These are phyloP conservation scores for Tetropium fuscum DNA, from an alignment of 2,888 invertebrate species.

Conservation along the genomic window DNA sequence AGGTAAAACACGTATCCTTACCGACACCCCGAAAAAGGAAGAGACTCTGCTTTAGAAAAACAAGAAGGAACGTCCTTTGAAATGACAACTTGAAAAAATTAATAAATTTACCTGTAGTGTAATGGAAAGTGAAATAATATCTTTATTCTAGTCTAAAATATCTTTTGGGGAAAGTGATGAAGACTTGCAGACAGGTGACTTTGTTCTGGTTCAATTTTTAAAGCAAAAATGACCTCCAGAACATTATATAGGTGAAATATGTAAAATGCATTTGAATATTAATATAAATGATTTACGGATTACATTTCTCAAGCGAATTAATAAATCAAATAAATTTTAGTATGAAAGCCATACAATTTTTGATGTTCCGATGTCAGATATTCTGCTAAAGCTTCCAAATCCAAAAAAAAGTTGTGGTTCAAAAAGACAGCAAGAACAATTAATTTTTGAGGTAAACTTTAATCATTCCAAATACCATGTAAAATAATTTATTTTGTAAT, in stretches of 20 bases:
- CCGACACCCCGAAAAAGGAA: too few relatives aligned
- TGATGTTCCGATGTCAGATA: background rate
- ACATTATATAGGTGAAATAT: slow-evolving; percentile 11
- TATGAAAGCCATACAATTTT: slow-evolving; percentile 1
- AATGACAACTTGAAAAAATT: too few relatives aligned
- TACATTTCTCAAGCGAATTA: slow-evolving; percentile 5
- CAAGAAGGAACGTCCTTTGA: too few relatives aligned
- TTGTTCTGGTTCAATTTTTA: background rate
- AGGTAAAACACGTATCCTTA: too few relatives aligned
- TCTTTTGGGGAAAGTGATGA: slow-evolving; percentile 1
- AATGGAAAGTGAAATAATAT: background rate
- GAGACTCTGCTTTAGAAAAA: too few relatives aligned
- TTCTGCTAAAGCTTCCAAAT: slow-evolving; percentile 3
- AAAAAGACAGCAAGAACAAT: slow-evolving; percentile 2
- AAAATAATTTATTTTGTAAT: background rate
- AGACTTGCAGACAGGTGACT: background rate
- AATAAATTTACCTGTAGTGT: background rate
- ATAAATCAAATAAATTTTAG: slow-evolving; percentile 2
- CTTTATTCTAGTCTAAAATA: background rate
- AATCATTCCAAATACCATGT: slow-evolving; percentile 3
- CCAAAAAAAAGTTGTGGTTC: background rate
- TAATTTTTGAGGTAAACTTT: slow-evolving; percentile 3
- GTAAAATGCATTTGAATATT: background rate
- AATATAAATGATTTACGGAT: background rate
- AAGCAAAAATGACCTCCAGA: slow-evolving; percentile 1